A percentile compares a stretch with the other conserved stretches of the same genome.
Conservation (phyloP, 2,888 invertebrate species). For the Plagodis pulveraria region DNA sequence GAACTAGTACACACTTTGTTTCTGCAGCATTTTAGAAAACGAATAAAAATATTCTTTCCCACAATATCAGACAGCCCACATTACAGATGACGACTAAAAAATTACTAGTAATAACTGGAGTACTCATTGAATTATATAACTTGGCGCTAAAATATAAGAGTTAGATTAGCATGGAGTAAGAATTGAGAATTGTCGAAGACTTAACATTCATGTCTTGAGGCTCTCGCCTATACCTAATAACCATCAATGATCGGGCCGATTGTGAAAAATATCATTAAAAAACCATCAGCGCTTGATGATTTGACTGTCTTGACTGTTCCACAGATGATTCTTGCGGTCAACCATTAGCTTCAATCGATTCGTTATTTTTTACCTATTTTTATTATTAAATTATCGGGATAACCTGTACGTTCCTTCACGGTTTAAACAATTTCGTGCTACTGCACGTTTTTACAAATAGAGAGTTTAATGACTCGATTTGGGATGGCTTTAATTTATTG, state of each 20-base stretch:
- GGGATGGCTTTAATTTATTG: conserved; percentile 15
- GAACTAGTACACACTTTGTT: neutral
- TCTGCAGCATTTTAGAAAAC: conserved; percentile 1
- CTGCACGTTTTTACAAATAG: conserved; percentile 23
- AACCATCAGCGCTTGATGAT: conserved; percentile 84
- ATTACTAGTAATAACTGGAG: conserved; percentile 48
- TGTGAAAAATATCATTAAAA: conserved; percentile 86
- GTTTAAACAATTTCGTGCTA: conserved; percentile 50
- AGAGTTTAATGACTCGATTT: conserved; percentile 9
- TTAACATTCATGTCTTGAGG: conserved; percentile 69
- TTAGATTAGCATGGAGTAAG: conserved; percentile 44
- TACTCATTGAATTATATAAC: conserved; percentile 41
- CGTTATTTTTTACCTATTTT: conserved; percentile 62
- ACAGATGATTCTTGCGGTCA: conserved; percentile 69
- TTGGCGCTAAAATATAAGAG: conserved; percentile 43
- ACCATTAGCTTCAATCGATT: conserved; percentile 83
- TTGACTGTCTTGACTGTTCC: conserved; percentile 62
- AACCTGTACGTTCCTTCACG: conserved; percentile 52
- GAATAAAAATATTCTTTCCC: conserved; percentile 31
- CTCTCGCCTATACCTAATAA: conserved; percentile 80
- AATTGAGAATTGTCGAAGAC: conserved; percentile 49
- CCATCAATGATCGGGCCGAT: conserved; percentile 83
- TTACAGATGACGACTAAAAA: conserved; percentile 38
- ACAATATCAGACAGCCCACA: conserved; percentile 34
- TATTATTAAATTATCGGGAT: conserved; percentile 78